Evolutionary conservation across 2,113 vertebrate genomes (phyloP).

Genomic region (Epinephelus fuscoguttatus): DNA sequence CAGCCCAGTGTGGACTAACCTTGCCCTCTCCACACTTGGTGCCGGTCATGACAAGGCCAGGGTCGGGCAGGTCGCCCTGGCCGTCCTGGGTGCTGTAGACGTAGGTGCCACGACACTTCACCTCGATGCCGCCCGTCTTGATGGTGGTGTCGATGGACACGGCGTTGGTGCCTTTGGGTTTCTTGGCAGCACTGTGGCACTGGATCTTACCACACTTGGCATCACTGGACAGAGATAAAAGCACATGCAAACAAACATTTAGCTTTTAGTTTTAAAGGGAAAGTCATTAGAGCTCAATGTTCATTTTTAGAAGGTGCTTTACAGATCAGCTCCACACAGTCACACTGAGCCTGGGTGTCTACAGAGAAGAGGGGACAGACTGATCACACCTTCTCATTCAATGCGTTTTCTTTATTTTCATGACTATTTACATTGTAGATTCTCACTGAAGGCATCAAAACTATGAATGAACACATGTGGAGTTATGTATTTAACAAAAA

Average conservation of each 20-base stretch:
- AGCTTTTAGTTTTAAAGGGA: background rate
- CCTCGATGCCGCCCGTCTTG: constrained; percentile 84
- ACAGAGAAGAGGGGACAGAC: too few relatives aligned
- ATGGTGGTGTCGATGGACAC: constrained; percentile 92
- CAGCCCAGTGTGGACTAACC: constrained; percentile 79
- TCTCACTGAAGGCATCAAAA: too few relatives aligned
- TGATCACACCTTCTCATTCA: too few relatives aligned
- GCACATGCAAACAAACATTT: background rate
- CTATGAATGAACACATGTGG: too few relatives aligned
- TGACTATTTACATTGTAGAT: too few relatives aligned
- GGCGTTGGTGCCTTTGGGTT: constrained; percentile 87
- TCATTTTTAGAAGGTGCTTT: background rate
- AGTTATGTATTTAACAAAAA: too few relatives aligned
- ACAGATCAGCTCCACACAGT: background rate
- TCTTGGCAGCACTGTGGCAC: constrained; percentile 92
- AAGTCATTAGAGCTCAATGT: background rate
- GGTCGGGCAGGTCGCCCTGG: constrained; percentile 88
- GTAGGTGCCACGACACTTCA: constrained; percentile 91
- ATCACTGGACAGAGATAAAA: constrained; percentile 83
- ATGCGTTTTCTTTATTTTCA: too few relatives aligned
- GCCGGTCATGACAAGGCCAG: constrained; percentile 92
- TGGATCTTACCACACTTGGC: constrained; percentile 95
- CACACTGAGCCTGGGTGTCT: background rate
- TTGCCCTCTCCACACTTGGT: constrained; percentile 93
- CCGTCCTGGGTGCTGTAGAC: constrained; percentile 88